Conservation (phyloP, 2,113 vertebrate genomes). For the Ophthalmolycus amberensis region DNA sequence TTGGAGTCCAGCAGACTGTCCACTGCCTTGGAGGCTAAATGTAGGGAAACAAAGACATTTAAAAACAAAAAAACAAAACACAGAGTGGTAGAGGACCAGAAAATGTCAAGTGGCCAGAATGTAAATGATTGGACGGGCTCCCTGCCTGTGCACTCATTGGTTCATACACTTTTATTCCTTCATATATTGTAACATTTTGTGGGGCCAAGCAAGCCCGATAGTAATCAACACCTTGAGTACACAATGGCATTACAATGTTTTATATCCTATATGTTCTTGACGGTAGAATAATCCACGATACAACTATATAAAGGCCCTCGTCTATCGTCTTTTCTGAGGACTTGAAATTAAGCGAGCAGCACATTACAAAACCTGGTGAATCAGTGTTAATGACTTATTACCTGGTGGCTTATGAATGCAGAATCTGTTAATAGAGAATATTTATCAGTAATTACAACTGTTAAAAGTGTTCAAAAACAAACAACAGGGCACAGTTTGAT, state of each 20-base stretch:
- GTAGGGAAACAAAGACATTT: constrained; percentile 13
- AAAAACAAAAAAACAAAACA: background rate
- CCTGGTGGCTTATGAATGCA: background rate
- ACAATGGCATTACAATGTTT: too few species aligned
- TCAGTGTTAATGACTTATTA: background rate
- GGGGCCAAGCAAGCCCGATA: background rate
- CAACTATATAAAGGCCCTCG: too few species aligned
- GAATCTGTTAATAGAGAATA: background rate
- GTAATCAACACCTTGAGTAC: background rate
- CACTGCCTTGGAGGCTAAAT: constrained; percentile 95
- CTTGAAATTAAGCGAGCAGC: too few species aligned
- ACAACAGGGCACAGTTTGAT: background rate
- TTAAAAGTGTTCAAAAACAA: background rate
- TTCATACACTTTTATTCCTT: background rate
- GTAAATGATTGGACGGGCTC: background rate
- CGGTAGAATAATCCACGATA: too few species aligned
- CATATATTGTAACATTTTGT: background rate
- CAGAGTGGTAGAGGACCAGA: background rate
- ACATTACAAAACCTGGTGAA: background rate
- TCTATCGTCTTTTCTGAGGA: too few species aligned
- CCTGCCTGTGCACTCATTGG: background rate
- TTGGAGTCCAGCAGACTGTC: constrained; percentile 98
- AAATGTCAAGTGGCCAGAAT: background rate
- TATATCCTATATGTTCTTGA: too few species aligned
- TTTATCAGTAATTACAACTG: background rate